Evolutionary conservation across 2,113 vertebrate species (phyloP).

Genomic region (Regulus satrapa): DNA sequence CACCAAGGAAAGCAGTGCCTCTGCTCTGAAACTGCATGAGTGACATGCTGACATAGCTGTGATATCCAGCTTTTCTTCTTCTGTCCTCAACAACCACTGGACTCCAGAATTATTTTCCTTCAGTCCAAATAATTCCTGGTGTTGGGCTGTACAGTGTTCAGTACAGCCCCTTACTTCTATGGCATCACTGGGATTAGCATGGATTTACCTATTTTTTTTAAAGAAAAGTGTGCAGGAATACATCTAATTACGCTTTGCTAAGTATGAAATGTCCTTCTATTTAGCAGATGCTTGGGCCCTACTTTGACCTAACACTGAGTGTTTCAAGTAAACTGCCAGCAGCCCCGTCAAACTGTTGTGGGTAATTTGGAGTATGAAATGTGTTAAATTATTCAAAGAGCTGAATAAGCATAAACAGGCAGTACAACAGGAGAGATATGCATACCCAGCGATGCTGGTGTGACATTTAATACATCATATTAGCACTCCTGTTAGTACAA

Average conservation of each 20-base stretch:
- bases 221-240: conserved; percentile 48
- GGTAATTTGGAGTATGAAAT: conserved; percentile 91
- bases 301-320: conserved; percentile 79
- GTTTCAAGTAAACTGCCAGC: conserved; percentile 80
- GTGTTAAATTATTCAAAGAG: conserved; percentile 89
- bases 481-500: conserved; percentile 81
- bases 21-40: neutral
- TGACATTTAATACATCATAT: conserved; percentile 93
- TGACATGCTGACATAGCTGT: neutral
- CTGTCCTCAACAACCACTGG: neutral
- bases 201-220: conserved; percentile 18
- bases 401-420: conserved; percentile 93
- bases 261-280: conserved; percentile 74
- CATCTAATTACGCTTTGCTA: conserved; percentile 74
- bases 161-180: neutral
- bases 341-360: conserved; percentile 84
- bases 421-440: conserved; percentile 73
- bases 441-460: conserved; percentile 77
- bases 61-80: neutral
- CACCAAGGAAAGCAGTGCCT: neutral
- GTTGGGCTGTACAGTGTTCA: neutral
- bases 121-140: neutral
- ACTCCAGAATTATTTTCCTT: neutral
- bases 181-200: neutral
- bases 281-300: conserved; percentile 78